Evolutionary conservation across 2,888 invertebrate genomes (phyloP), one percentile per base, ranked within the genome.

Genomic region (Cacoxenus indagator): DNA sequence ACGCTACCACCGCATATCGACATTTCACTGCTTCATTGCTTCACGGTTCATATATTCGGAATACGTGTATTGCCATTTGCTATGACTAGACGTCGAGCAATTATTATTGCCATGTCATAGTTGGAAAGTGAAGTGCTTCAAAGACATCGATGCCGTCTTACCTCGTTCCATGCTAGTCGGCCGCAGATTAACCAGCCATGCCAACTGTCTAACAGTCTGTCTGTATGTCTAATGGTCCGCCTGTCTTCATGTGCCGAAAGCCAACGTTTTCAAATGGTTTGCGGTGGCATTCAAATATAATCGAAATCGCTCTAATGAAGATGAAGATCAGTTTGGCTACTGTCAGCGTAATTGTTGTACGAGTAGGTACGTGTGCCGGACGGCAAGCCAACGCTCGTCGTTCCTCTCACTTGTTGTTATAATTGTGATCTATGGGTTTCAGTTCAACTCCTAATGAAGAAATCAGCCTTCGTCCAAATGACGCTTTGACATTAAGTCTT

Each of bases 271-370:
- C 26, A 17, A 67, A 51, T 17, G 57, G 61, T 68, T 67, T 74
- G 75, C 80, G 74, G 79, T 80, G 80, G 82, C 81, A 81, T 84
- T 81, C 84, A 82, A 84, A 82, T 78, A 79, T 82, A 81, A 78
- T 84, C 79, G 77, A 80, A 84, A 81, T 78, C 76, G 77, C 84
- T 85, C 78, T 78, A 84, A 85, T 85, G 85, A 84, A 84, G 84
- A 83, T 84, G 86, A 85, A 83, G 86, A 85, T 84, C 81, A 78
- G 59, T 62, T 72, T 75, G 69, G 84, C 84, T 85, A 84, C 84
- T 84, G 85, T 81, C 84, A 76, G 83, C 80, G 74, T 84, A 86
- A 86, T 85, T 84, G 75, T 69, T 59, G 43, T 45, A 3, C 19
- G 61, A 17, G 29, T 17, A n/a, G n/a, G 17, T 22, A 17, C 24